Percentiles rank a stretch among this genome's conserved stretches.
Conservation (phyloP, 2,113 vertebrate genomes). For the Vireo altiloquus region DNA sequence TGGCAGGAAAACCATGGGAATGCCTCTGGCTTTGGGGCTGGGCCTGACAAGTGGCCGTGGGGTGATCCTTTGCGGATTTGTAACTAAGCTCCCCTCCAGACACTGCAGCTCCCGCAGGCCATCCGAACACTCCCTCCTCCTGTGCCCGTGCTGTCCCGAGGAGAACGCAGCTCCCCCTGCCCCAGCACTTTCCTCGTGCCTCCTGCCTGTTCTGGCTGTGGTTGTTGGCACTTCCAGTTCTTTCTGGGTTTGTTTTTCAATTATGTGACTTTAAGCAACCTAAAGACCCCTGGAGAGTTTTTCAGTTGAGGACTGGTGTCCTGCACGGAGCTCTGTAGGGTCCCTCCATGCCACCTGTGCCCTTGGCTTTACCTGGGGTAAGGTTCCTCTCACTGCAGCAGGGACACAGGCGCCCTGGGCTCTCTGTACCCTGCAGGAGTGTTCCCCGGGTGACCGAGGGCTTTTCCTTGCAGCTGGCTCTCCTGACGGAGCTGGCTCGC, state of each 20-base stretch:
- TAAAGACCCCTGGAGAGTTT: neutral
- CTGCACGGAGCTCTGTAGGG: rapidly evolving
- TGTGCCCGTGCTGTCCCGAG: rapidly evolving
- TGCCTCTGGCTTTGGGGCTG: neutral
- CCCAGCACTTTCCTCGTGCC: neutral
- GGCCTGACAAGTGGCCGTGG: neutral
- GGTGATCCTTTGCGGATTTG: neutral
- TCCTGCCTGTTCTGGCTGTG: neutral
- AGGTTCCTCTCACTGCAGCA: neutral
- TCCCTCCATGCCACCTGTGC: neutral
- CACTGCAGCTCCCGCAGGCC: rapidly evolving
- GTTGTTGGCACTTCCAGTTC: neutral
- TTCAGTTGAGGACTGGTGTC: neutral
- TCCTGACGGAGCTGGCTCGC: slow-evolving; percentile 85
- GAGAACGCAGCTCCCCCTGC: rapidly evolving
- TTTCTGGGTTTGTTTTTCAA: neutral
- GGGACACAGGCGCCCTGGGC: neutral
- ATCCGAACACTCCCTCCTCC: neutral
- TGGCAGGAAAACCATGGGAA: neutral
- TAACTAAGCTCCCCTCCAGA: neutral
- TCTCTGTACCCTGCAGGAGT: neutral
- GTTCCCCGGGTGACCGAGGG: neutral
- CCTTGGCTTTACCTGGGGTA: neutral
- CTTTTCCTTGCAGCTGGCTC: slow-evolving; percentile 79
- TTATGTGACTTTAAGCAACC: neutral